Evolutionary conservation across 2,888 invertebrate genomes (phyloP), one percentile per base, ranked within the genome.

Genomic region (Coronaproctus castanopsis): DNA sequence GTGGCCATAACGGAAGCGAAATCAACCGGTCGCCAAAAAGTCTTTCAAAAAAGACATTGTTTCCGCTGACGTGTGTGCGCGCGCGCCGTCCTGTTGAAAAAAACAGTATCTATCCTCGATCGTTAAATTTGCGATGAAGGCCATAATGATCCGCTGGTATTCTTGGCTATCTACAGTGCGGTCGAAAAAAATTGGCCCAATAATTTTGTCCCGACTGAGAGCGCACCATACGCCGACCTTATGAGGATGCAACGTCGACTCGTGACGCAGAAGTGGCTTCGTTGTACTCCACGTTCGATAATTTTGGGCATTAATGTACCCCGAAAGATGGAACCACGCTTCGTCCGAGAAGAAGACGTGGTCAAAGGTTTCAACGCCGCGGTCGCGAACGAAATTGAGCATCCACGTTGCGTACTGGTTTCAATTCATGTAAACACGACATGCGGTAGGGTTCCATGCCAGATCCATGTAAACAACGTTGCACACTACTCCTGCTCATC

Each of bases 301-400:
- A 24, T 63, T 65, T 58, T 63, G 61, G 18, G 57, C 48, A 57
- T 63, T 63, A 3, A 63, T 60, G 51, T 64, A 62, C 1, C 64
- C 64, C 21, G 21, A 49, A 21, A 63, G 36, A 60, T 64, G 62
- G 50, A 64, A 63, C 63, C 64, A 65, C 21, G 63, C 62, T 60
- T 64, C 62, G 48, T 63, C 64, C 10, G 58, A 61, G 52, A 63
- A 63, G 36, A 65, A 61, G 18, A 54, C 24, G 24, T 22, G 8
- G 2, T 55, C 24, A n/a, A 55, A 3, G 3, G 5, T 10, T 2
- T 2, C 23, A 55, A 24, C 24, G 18, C n/a, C 24, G 5, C 36
- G 2, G 19, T 14, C 8, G 8, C 23, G 5, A 8, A 21, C 22
- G 22, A 54, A 54, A 8, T 54, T 54, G 21, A 21, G 8, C 21